Evolutionary conservation across 2,888 invertebrate species (phyloP), one percentile per base, ranked within the genome.

Genomic region (Eudemis profundana): DNA sequence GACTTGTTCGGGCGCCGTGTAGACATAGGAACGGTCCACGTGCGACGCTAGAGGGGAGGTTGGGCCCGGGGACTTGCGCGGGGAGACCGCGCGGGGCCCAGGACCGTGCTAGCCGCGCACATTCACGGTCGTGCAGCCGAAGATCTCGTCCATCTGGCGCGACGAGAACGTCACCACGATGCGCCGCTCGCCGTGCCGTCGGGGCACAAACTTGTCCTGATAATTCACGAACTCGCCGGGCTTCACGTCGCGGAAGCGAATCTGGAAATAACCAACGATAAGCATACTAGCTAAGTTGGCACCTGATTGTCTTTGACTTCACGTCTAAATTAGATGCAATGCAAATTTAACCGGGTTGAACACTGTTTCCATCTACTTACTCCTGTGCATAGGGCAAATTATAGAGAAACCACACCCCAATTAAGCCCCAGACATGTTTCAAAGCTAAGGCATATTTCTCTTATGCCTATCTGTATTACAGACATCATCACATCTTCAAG

Each of bases 151-250:
- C 66, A 95, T 85, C 84, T 95, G 94, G 63, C 93, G 91, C 36
- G 95, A 95, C 61, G 93, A 94, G 87, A 95, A 95, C 44, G 94
- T 93, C 68, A 93, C 94, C 19, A 95, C 94, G 70, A 95, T 91
- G 75, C 93, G 94, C n/a, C 93, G 86, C 75, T 94, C 93, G 5
- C 95, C 95, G 50, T 89, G 83, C 57, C 93, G 89, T 27, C 93
- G 90, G 0, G 95, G 94, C 63, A 92, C 79, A 76, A 95, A 94
- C 73, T 89, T 92, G 78, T 95, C 94, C 72, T 92, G 92, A 83
- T 94, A 93, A 69, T 92, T 93, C 68, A 95, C 93, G 73, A 93
- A 87, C 83, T 95, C 95, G 49, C 94, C 93, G 3, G 95, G 93
- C 76, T 93, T 93, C 68, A 95, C 93, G 75, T 95, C 94, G 19